A percentile compares a stretch with the other conserved stretches of the same genome.
Evolutionary conservation across 1,140 invertebrate species (phyloP).

Genomic region (Harlomillsia oculata): DNA sequence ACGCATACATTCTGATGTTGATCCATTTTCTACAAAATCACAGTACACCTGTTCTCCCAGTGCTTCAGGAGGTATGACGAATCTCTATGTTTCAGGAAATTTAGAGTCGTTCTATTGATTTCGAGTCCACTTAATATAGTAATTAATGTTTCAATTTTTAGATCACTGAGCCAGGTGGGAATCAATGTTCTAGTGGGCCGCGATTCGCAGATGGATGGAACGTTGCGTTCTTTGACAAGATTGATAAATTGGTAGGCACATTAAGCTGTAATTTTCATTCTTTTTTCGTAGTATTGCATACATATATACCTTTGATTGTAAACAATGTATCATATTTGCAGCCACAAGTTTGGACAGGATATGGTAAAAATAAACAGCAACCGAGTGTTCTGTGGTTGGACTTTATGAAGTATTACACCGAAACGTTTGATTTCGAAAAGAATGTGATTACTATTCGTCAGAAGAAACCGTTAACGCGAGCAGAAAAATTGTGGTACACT

Average conservation of each 20-base stretch:
- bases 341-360: constrained; percentile 42
- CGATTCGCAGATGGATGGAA: constrained; percentile 23
- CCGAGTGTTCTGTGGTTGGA: constrained; percentile 49
- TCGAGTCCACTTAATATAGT: too few relatives aligned
- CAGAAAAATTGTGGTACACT: constrained; percentile 52
- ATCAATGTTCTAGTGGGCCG: too few relatives aligned
- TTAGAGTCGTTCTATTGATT: too few relatives aligned
- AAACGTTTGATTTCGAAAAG: constrained; percentile 48
- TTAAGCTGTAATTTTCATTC: neutral
- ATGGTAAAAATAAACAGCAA: constrained; percentile 44
- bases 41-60: constrained; percentile 51
- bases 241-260: constrained; percentile 13
- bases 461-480: constrained; percentile 42
- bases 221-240: constrained; percentile 15
- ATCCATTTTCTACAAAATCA: constrained; percentile 52
- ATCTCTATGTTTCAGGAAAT: too few relatives aligned
- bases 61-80: constrained; percentile 54
- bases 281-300: constrained; percentile 9
- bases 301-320: too few relatives aligned
- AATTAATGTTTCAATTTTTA: too few relatives aligned
- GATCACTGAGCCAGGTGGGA: too few relatives aligned
- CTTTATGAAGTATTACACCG: constrained; percentile 49
- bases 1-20: constrained; percentile 54
- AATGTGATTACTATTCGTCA: constrained; percentile 50
- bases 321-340: constrained; percentile 1